Percentiles rank a stretch among this genome's conserved stretches.
These are phyloP conservation scores for Nixonia krombeini DNA, from an alignment of 1,140 invertebrate species.

Conservation along the genomic window DNA sequence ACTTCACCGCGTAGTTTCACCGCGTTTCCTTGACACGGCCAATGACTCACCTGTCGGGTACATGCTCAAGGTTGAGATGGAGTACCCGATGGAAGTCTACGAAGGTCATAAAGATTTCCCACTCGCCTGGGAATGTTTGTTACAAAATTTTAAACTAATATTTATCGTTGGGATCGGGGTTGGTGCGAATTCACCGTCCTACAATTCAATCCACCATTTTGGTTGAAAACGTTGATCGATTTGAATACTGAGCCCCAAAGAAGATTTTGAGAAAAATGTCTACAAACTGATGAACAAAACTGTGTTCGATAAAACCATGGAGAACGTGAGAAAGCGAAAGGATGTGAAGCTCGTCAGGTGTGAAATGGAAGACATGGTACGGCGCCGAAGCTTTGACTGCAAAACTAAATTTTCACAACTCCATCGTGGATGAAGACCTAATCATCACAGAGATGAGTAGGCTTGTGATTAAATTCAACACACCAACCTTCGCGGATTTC, in stretches of 20 bases:
- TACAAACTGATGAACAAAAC: slow-evolving; percentile 67
- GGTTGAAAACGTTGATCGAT: slow-evolving; percentile 65
- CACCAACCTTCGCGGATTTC: slow-evolving; percentile 45
- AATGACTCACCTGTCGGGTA: slow-evolving; percentile 67
- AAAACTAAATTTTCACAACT: slow-evolving; percentile 54
- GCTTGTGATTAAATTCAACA: slow-evolving; percentile 36
- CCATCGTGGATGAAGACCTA: slow-evolving; percentile 48
- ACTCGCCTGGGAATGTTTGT: slow-evolving; percentile 56
- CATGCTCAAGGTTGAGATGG: slow-evolving; percentile 67
- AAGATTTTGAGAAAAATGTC: slow-evolving; percentile 67
- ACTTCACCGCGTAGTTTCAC: too few relatives aligned
- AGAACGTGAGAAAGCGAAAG: slow-evolving; percentile 59
- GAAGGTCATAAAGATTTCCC: slow-evolving; percentile 62
- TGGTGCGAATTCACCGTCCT: slow-evolving; percentile 38
- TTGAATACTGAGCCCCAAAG: slow-evolving; percentile 61
- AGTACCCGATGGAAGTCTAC: slow-evolving; percentile 45
- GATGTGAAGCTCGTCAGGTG: slow-evolving; percentile 55
- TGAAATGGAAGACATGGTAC: slow-evolving; percentile 39
- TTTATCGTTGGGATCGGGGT: too few relatives aligned
- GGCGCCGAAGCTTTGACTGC: slow-evolving; percentile 43
- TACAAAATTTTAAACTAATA: slow-evolving; percentile 30
- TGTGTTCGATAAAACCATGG: slow-evolving; percentile 68
- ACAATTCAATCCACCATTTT: slow-evolving; percentile 60
- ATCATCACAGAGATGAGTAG: slow-evolving; percentile 35
- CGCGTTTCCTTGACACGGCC: slow-evolving; percentile 52